Base-by-base conservation (phyloP, 2,888 invertebrate genomes). In the Epiblema foenella region DNA sequence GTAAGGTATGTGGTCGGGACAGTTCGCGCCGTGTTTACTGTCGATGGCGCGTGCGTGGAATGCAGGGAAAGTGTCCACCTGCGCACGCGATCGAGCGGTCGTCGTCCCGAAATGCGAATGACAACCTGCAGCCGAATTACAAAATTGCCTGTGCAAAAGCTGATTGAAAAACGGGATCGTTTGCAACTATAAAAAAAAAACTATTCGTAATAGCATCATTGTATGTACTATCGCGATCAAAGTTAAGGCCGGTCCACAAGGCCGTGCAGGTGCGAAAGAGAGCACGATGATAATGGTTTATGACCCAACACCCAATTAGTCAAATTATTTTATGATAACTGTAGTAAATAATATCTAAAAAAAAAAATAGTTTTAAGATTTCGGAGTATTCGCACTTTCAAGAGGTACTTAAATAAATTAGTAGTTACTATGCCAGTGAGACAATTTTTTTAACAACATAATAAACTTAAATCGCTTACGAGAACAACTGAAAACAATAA, bases 31-130 rank as follows among this genome's bases (percentile, higher is more conserved):
- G 15, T 46, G 46, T 46, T n/a, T 1, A 46, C n/a, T 46, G 46
- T n/a, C 46, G n/a, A 33, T 33, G 59, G 60, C 60, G 46, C 60
- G 60, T 60, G 56, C 42, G 42, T 15, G 69, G 69, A 65, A 69
- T 69, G 69, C 52, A 58, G 69, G 42, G 69, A 70, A 70, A 70
- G 70, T 70, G 56, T 65, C 65, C 65, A 65, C 54, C 65, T 65
- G 56, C 54, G 56, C 64, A 24, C 64, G 63, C 63, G 37, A 52
- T 52, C 39, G 37, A 52, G 64, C 39, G 64, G 52, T 54, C 64
- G 52, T 52, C 64, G 64, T 24, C 37, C 64, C 52, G 46, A 46
- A 17, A 12, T 18, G 46, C 15, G 46, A 46, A 46, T 46, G 46
- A n/a, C n/a, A n/a, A 46, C 46, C n/a, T 46, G 46, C 46, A 15